Evolutionary conservation across 2,888 invertebrate species (phyloP).

Genomic region (Chymomyza caudatula): DNA sequence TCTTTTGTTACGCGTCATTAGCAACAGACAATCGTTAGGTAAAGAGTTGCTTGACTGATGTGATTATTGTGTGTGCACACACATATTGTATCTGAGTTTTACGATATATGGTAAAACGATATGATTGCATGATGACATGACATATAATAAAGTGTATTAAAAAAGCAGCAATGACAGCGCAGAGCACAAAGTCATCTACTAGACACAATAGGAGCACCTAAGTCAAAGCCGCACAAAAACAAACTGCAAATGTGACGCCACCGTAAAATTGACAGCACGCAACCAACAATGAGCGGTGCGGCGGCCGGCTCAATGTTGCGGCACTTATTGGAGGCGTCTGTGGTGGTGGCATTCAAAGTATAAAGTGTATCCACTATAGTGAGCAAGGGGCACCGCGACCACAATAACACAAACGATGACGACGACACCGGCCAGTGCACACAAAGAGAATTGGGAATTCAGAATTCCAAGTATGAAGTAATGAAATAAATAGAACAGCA

Average conservation of each 20-base stretch:
- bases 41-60: constrained; percentile 21
- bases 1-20: constrained; percentile 55
- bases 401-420: not conserved
- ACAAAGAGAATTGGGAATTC: not conserved
- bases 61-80: constrained; percentile 34
- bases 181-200: not conserved
- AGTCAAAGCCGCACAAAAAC: constrained; percentile 18
- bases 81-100: too few relatives aligned
- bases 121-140: constrained; percentile 69
- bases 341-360: not conserved
- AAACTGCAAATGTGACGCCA: constrained; percentile 41
- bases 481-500: constrained; percentile 23
- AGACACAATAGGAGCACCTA: not conserved
- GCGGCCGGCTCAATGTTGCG: too few relatives aligned
- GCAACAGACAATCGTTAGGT: constrained; percentile 12
- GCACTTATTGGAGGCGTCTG: not conserved
- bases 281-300: constrained; percentile 39
- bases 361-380: not conserved
- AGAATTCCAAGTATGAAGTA: constrained; percentile 32
- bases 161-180: constrained; percentile 2
- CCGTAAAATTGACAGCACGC: constrained; percentile 65
- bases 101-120: constrained; percentile 60
- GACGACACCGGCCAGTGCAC: not conserved
- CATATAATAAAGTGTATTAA: constrained; percentile 39
- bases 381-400: not conserved